These are phyloP conservation scores for Mizuhopecten yessoensis DNA, from an alignment of 1,140 invertebrate genomes.

Conservation along the genomic window DNA sequence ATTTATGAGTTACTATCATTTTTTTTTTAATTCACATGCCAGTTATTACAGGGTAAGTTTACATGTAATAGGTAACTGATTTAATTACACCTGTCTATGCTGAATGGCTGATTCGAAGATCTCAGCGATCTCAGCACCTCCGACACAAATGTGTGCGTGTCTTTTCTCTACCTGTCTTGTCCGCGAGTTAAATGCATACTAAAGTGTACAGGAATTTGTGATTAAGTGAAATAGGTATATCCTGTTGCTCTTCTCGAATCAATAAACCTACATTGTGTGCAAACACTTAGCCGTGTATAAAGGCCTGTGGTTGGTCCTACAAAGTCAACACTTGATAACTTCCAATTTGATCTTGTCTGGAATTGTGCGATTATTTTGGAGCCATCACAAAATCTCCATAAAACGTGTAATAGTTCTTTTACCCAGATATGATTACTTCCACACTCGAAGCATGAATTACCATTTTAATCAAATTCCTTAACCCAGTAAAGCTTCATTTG, in stretches of 20 bases:
- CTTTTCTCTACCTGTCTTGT: not conserved
- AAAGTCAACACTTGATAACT: not conserved
- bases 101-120: not conserved
- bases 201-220: not conserved
- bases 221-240: conserved; percentile 6
- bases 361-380: not conserved
- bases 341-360: not conserved
- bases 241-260: not conserved
- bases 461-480: not conserved
- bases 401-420: not conserved
- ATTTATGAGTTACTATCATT: not conserved
- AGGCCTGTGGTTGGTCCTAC: not conserved
- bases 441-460: not conserved
- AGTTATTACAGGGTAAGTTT: not conserved
- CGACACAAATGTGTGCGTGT: not conserved
- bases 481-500: not conserved
- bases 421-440: not conserved
- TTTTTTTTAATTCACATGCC: not conserved
- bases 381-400: not conserved
- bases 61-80: conserved; percentile 35
- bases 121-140: not conserved
- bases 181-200: not conserved
- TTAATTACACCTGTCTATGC: not conserved
- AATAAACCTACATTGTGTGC: not conserved
- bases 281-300: not conserved